These are phyloP conservation scores for Betta splendens DNA, from an alignment of 2,797 vertebrate species.

Conservation along the genomic window DNA sequence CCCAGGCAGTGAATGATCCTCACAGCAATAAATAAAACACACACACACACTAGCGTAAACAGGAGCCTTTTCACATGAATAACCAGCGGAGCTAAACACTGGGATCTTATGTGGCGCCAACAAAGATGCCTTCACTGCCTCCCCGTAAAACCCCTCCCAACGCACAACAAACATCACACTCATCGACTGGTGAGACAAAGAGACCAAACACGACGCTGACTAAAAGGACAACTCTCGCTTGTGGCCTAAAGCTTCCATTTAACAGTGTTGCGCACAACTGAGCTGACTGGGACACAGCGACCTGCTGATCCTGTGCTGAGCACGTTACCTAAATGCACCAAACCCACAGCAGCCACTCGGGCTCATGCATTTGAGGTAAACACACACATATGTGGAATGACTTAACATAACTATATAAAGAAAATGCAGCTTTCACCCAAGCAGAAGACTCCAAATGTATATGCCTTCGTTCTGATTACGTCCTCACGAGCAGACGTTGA, in stretches of 20 bases:
- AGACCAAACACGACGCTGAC: constrained; percentile 62
- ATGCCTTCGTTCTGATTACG: constrained; percentile 34
- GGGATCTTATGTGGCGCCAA: constrained; percentile 63
- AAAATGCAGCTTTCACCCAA: constrained; percentile 22
- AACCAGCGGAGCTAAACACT: constrained; percentile 65
- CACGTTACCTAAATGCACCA: constrained; percentile 3
- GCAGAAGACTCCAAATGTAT: constrained; percentile 27
- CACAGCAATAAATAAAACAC: constrained; percentile 22
- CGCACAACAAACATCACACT: constrained; percentile 75
- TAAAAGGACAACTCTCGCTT: constrained; percentile 37
- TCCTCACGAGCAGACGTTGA: constrained; percentile 18
- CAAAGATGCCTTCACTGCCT: constrained; percentile 73
- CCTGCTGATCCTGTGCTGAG: constrained; percentile 12
- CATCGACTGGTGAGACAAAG: constrained; percentile 67
- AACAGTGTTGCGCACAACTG: constrained; percentile 9
- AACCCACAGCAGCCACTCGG: background rate
- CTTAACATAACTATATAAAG: constrained; percentile 17
- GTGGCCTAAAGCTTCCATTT: constrained; percentile 18
- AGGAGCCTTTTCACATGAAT: constrained; percentile 64
- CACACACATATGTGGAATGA: too few species aligned
- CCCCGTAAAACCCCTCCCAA: constrained; percentile 29
- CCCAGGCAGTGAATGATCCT: constrained; percentile 51
- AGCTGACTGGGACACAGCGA: constrained; percentile 22
- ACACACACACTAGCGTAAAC: constrained; percentile 47
- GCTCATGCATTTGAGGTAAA: background rate